Evolutionary conservation across 1,140 invertebrate species (phyloP).

Genomic region (Trachymyrmex septentrionalis): DNA sequence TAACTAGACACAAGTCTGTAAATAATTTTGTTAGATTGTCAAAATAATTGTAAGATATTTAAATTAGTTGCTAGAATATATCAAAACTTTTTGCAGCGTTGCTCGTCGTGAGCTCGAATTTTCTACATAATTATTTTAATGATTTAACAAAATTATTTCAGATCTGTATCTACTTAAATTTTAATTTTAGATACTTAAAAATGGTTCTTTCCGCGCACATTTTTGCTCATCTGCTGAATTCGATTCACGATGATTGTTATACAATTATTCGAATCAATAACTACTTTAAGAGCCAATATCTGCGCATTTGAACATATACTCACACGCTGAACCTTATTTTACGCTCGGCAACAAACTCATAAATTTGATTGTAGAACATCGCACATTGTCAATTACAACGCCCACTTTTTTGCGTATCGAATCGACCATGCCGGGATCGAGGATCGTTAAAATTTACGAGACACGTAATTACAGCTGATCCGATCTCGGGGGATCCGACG

Average conservation of each 20-base stretch:
- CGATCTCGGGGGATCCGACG: slow-evolving; percentile 69
- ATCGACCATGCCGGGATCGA: slow-evolving; percentile 60
- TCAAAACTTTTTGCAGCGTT: too few relatives aligned
- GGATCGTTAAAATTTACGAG: slow-evolving; percentile 79
- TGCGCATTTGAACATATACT: too few relatives aligned
- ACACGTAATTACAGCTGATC: slow-evolving; percentile 74
- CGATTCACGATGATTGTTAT: neutral
- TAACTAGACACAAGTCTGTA: too few relatives aligned
- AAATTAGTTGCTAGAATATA: too few relatives aligned
- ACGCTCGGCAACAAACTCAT: neutral
- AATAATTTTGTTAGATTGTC: too few relatives aligned
- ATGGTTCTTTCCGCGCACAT: neutral
- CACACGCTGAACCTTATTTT: neutral
- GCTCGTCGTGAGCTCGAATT: too few relatives aligned
- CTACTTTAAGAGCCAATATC: neutral
- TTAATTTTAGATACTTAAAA: too few relatives aligned
- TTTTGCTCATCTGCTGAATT: slow-evolving; percentile 1
- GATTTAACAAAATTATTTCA: too few relatives aligned
- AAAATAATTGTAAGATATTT: too few relatives aligned
- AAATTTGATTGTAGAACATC: slow-evolving; percentile 20
- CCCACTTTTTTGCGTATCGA: slow-evolving; percentile 2
- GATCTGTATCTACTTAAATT: too few relatives aligned
- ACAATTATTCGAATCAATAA: neutral
- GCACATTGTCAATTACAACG: slow-evolving; percentile 32
- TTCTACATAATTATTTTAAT: too few relatives aligned